Base-by-base conservation (phyloP, 2,888 invertebrate genomes). In the Steinernema scapterisci region DNA sequence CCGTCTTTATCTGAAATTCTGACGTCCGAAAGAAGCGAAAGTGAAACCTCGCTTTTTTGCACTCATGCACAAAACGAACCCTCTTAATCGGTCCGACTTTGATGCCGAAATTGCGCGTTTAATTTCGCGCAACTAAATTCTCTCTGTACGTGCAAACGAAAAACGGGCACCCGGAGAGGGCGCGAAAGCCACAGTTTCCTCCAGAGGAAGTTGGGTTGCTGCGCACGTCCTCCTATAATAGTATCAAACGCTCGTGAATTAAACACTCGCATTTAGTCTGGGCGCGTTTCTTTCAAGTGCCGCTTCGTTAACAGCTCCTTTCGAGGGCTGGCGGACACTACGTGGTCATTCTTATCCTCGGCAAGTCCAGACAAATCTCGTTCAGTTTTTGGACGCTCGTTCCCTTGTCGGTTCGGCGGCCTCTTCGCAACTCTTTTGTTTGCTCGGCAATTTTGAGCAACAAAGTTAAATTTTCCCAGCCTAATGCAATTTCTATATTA, bases 211-310 rank as follows among this genome's bases (percentile, higher is more conserved):
- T 63, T 63, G 63, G 63, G 63, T 63, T 63, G 54, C 16, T 31
- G 23, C 31, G 21, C 25, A 13, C 25, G 63, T 63, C 63, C 27
- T 63, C 25, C 63, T 63, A 63, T 63, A 63, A 63, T 63, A 63
- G 63, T 63, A 31, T 63, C 63, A 21, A 63, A 21, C 16, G 31
- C 63, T 63, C 63, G 63, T 63, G 63, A 63, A 63, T 63, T 63
- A 63, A 63, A 63, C 27, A 63, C 63, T 7, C 63, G 27, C 27
- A 63, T 27, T 63, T 63, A 38, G 63, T 63, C 63, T 63, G 38
- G 27, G 6, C 16, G 27, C 63, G 31, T n/a, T 63, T 63, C 63
- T 63, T 63, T 6, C 3, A 63, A 63, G 23, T 63, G 63, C 63
- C 63, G 27, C 31, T 27, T 6, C 13, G 63, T 25, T 16, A 63